Conservation (phyloP, 1,140 invertebrate genomes). For the Camponotus vicinus region DNA sequence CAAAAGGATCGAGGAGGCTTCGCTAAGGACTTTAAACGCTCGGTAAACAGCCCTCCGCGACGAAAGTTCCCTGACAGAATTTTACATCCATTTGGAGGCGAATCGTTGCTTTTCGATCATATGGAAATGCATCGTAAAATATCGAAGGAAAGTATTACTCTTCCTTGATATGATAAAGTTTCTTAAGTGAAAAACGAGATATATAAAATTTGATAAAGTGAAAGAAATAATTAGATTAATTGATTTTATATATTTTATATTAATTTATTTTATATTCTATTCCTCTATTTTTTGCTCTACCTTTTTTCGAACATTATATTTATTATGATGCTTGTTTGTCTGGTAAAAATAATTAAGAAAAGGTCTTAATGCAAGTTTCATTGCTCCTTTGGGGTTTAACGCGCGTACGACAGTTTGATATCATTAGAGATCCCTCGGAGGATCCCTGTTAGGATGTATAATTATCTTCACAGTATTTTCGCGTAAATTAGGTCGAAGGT, state of each 20-base stretch:
- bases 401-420: conserved; percentile 2
- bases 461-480: conserved; percentile 39
- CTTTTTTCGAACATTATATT: neutral
- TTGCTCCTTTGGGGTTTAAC: neutral
- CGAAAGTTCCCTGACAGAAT: conserved; percentile 35
- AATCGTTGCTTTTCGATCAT: conserved; percentile 1
- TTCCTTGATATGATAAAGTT: neutral
- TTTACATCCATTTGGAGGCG: conserved; percentile 17
- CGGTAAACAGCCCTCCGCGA: conserved; percentile 13
- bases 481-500: conserved; percentile 40
- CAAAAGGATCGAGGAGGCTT: conserved; percentile 49
- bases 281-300: neutral
- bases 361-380: neutral
- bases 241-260: too few relatives aligned
- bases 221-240: neutral
- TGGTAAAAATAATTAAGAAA: neutral
- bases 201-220: neutral
- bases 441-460: conserved; percentile 11
- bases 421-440: neutral
- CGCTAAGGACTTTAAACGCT: conserved; percentile 17
- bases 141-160: neutral
- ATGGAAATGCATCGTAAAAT: neutral
- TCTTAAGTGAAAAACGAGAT: too few relatives aligned
- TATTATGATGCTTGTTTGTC: neutral
- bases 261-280: neutral